These are phyloP conservation scores for Amphiura filiformis DNA, from an alignment of 35 echinoderm and acorn worm species.

Conservation along the genomic window DNA sequence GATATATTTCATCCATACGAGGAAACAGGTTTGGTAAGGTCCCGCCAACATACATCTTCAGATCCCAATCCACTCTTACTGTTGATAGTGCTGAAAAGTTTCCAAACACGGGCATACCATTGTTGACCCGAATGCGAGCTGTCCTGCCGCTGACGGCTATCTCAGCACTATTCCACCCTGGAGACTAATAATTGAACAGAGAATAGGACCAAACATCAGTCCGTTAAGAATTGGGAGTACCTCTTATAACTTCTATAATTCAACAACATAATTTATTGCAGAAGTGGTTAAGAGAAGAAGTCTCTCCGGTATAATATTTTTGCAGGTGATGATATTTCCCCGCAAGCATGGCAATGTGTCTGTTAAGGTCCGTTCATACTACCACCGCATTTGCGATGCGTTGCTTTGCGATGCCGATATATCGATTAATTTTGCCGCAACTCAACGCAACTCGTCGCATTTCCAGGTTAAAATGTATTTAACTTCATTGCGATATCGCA, in stretches of 20 bases:
- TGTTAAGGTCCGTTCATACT: too few relatives aligned
- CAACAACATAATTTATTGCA: not conserved
- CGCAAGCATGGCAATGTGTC: too few relatives aligned
- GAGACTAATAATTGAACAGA: not conserved
- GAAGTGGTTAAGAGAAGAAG: too few relatives aligned
- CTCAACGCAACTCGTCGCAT: too few relatives aligned
- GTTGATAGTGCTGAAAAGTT: constrained; percentile 32
- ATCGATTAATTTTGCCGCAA: too few relatives aligned
- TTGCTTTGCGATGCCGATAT: too few relatives aligned
- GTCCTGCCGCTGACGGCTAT: constrained; percentile 46
- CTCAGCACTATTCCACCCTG: constrained; percentile 73
- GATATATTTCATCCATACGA: not conserved
- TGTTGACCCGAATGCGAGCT: constrained; percentile 65
- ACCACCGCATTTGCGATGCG: too few relatives aligned
- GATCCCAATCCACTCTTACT: constrained; percentile 68
- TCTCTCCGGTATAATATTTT: too few relatives aligned
- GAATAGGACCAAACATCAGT: too few relatives aligned
- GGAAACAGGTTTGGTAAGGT: constrained; percentile 66
- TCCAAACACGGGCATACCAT: constrained; percentile 31
- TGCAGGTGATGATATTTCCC: too few relatives aligned
- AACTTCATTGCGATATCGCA: too few relatives aligned
- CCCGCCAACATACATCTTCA: constrained; percentile 78
- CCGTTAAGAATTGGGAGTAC: not conserved
- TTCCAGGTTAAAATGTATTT: too few relatives aligned
- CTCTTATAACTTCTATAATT: not conserved